Evolutionary conservation across 2,113 vertebrate genomes (phyloP).

Genomic region (Ageneiosus marmoratus): DNA sequence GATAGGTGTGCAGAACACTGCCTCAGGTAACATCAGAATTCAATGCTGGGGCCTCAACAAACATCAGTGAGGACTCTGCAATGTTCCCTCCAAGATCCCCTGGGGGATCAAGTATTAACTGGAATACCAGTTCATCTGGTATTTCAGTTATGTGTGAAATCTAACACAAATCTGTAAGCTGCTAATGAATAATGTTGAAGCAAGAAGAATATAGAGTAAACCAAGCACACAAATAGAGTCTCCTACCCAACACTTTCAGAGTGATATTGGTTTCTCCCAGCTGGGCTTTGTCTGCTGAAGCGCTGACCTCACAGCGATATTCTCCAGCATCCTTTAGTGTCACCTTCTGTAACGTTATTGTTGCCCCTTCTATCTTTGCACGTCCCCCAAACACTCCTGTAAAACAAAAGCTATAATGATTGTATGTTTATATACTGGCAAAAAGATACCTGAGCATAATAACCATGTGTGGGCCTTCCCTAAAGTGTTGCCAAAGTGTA

Average conservation of each 20-base stretch:
- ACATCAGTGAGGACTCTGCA: too few species aligned
- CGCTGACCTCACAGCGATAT: slow-evolving; percentile 93
- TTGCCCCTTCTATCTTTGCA: slow-evolving; percentile 83
- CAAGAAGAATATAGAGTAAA: neutral
- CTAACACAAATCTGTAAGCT: neutral
- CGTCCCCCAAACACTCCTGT: slow-evolving; percentile 80
- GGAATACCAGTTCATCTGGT: too few species aligned
- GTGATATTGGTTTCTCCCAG: slow-evolving; percentile 85
- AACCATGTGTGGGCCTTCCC: neutral
- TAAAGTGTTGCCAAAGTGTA: neutral
- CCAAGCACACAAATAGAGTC: neutral
- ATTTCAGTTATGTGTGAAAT: neutral
- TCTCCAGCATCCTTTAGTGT: slow-evolving; percentile 86
- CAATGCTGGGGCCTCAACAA: too few species aligned
- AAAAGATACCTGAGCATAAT: neutral
- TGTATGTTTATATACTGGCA: neutral
- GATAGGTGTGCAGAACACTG: too few species aligned
- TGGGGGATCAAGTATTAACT: too few species aligned
- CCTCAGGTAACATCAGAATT: too few species aligned
- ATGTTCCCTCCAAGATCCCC: too few species aligned
- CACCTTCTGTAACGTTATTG: slow-evolving; percentile 81
- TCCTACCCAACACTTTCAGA: slow-evolving; percentile 85
- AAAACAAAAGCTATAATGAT: slow-evolving; percentile 23
- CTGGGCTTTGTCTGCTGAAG: slow-evolving; percentile 70
- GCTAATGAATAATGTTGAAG: neutral